phyloP scores from a whole-genome alignment of 2,797 vertebrate genomes.

The Arnoldichthys spilopterus region DNA sequence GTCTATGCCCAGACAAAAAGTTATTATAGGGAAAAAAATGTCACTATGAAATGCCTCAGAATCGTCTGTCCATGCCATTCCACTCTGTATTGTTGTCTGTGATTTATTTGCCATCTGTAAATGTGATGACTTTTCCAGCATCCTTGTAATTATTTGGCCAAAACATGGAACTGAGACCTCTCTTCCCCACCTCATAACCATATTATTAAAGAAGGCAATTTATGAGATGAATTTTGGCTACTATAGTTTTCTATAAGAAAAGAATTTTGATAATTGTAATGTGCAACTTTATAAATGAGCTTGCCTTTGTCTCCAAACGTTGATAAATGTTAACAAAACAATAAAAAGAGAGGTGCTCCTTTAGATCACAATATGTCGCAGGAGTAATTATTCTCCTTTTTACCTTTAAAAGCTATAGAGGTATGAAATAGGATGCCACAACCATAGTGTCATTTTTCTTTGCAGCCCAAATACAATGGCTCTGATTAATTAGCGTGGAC shows the following conservation, averaged over 20 bases:
- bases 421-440: conserved; percentile 5
- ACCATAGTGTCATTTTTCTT: conserved; percentile 27
- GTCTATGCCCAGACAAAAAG: conserved; percentile 54
- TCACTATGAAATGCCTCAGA: conserved; percentile 48
- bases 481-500: conserved; percentile 47
- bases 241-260: conserved; percentile 1
- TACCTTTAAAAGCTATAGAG: background rate
- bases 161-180: conserved; percentile 43
- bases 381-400: background rate
- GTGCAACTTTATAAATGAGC: conserved; percentile 18
- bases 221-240: conserved; percentile 36
- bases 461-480: conserved; percentile 12
- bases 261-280: conserved; percentile 14
- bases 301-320: conserved; percentile 12
- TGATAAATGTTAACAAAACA: conserved; percentile 35
- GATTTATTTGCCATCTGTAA: conserved; percentile 56
- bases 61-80: conserved; percentile 46
- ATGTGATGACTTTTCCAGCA: conserved; percentile 55
- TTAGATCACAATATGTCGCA: conserved; percentile 22
- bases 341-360: conserved; percentile 5
- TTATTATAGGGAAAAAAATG: conserved; percentile 51
- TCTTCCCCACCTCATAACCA: conserved; percentile 43
- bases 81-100: conserved; percentile 42
- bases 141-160: conserved; percentile 48
- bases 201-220: conserved; percentile 43